Base-by-base conservation (phyloP, 2,888 invertebrate species). In the Cynaeus angustus region DNA sequence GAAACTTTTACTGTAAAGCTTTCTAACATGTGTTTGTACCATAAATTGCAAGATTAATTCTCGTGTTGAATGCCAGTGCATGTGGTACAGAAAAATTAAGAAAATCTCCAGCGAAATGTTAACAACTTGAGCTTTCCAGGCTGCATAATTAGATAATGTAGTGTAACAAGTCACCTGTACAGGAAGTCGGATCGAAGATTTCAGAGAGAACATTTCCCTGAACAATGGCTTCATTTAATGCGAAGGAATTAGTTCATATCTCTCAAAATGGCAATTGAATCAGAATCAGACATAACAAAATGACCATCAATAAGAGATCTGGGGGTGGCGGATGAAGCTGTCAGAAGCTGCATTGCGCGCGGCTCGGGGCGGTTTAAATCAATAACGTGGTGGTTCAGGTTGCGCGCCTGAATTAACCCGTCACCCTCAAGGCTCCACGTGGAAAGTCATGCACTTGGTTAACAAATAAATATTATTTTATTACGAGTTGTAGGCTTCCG, bases 201-300 rank as follows among this genome's bases (percentile, higher is more conserved):
- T 21, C 21, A 21, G n/a, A n/a, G n/a, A n/a, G n/a, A n/a, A n/a
- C 21, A 21, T 21, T 21, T 21, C 21, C 2, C 21, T 21, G 21
- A n/a, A n/a, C n/a, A n/a, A n/a, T n/a, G n/a, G n/a, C n/a, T n/a
- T n/a, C 21, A 21, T 21, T 21, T 21, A 21, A 21, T 21, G 21
- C 21, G 21, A 21, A 1, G 21, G 21, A 21, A 21, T 21, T 21
- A 21, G 21, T 21, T 3, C 1, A 21, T 21, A 46, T 46, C 9
- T 16, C 8, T 6, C 13, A 28, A 10, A 21, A 50, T 28, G 74
- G 68, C 71, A 76, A 80, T 80, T 77, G 79, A 78, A 80, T 79
- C 76, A 71, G 74, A 75, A 78, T 81, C 80, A 77, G 77, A 79
- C 78, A 75, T 77, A 81, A 80, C 80, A 76, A 79, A 81, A 79